Conservation (phyloP, 2,888 invertebrate species). For the Philereme transversata region DNA sequence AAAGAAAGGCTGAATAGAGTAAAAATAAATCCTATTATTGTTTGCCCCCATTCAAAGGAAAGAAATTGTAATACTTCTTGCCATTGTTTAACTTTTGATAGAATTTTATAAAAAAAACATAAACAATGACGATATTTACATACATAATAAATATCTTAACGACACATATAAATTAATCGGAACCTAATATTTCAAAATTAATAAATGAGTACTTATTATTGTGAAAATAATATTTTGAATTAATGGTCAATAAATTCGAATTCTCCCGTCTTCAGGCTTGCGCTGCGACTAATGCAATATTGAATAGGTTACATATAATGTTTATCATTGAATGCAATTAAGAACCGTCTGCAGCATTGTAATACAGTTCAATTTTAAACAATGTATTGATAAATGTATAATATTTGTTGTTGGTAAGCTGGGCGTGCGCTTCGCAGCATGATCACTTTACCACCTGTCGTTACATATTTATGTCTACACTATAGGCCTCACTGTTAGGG, state of each 20-base stretch:
- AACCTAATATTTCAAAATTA: conserved; percentile 85
- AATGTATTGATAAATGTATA: conserved; percentile 50
- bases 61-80: too few species aligned
- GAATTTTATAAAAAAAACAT: conserved; percentile 76
- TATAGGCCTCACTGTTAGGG: conserved; percentile 83
- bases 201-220: conserved; percentile 84
- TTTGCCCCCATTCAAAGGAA: too few species aligned
- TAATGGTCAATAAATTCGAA: conserved; percentile 85
- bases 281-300: conserved; percentile 64
- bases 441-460: conserved; percentile 84
- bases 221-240: conserved; percentile 85
- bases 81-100: too few species aligned
- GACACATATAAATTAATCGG: conserved; percentile 84
- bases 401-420: conserved; percentile 50
- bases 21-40: too few species aligned
- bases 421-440: conserved; percentile 82
- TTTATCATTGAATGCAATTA: conserved; percentile 47
- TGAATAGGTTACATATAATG: conserved; percentile 48
- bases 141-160: conserved; percentile 84
- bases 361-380: conserved; percentile 68
- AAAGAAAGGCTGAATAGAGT: too few species aligned
- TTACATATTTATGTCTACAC: conserved; percentile 84
- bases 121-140: conserved; percentile 83
- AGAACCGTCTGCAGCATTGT: conserved; percentile 49
- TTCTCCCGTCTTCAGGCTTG: conserved; percentile 83